phyloP scores from a whole-genome alignment of 2,888 invertebrate genomes.

The Drosophila ochracea region DNA sequence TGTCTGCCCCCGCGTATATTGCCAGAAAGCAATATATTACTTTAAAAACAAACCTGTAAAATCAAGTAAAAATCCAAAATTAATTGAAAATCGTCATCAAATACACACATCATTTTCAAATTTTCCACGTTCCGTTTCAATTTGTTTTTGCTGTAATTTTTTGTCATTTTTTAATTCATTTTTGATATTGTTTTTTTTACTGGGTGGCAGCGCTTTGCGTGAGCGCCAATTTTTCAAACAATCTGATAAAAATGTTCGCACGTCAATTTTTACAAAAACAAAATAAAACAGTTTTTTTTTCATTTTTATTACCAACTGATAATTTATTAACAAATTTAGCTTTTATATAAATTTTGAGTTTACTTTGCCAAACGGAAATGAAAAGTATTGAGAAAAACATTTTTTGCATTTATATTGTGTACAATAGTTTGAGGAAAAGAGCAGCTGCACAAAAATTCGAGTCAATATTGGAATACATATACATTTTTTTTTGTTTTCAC shows the following conservation, averaged over 20 bases:
- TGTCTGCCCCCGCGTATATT: not conserved
- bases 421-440: not conserved
- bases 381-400: not conserved
- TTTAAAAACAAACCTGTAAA: not conserved
- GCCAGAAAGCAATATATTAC: not conserved
- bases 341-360: not conserved
- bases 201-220: conserved; percentile 16
- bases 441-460: conserved; percentile 4
- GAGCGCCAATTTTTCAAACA: conserved; percentile 3
- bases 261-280: not conserved
- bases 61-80: not conserved
- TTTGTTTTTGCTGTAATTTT: not conserved
- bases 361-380: not conserved
- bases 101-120: conserved; percentile 3
- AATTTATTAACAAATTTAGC: not conserved
- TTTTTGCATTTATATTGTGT: not conserved
- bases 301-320: not conserved
- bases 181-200: not conserved
- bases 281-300: not conserved
- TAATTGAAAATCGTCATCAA: not conserved
- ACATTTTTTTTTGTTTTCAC: not conserved
- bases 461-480: not conserved
- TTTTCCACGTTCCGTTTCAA: not conserved
- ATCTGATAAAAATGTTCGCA: not conserved
- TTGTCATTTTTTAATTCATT: conserved; percentile 21